phyloP scores from a whole-genome alignment of 2,888 invertebrate genomes.

The Orthonevra nobilis region DNA sequence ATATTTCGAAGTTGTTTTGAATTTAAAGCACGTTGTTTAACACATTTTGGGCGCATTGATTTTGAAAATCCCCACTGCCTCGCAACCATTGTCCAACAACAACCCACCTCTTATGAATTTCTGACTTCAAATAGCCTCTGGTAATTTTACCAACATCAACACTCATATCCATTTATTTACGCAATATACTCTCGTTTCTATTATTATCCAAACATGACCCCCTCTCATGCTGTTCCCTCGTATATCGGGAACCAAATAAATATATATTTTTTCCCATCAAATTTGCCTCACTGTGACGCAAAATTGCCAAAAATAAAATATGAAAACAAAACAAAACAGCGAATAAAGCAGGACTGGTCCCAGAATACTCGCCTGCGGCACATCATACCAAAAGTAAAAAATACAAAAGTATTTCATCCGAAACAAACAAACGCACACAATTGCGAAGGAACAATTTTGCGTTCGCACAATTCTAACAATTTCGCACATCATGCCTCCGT shows the following conservation, averaged over 20 bases:
- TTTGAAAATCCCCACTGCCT: too few relatives aligned
- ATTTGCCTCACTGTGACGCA: neutral
- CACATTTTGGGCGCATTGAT: too few relatives aligned
- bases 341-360: conserved; percentile 43
- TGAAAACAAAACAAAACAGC: conserved; percentile 28
- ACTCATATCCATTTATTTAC: conserved; percentile 62
- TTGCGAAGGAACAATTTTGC: neutral
- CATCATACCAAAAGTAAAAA: conserved; percentile 18
- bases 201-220: conserved; percentile 50
- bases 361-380: conserved; percentile 47
- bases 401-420: neutral
- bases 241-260: conserved; percentile 2
- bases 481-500: conserved; percentile 18
- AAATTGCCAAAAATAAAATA: conserved; percentile 28
- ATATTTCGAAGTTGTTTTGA: too few relatives aligned
- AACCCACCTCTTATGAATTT: conserved; percentile 12
- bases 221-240: conserved; percentile 1
- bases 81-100: too few relatives aligned
- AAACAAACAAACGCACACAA: conserved; percentile 8
- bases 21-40: too few relatives aligned
- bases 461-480: conserved; percentile 8
- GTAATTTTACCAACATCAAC: conserved; percentile 53
- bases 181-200: conserved; percentile 29
- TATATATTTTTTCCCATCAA: conserved; percentile 41
- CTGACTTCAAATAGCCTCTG: conserved; percentile 20